Evolutionary conservation across 1,140 invertebrate species (phyloP), one percentile per base, ranked within the genome.

Genomic region (Drosophila azteca): DNA sequence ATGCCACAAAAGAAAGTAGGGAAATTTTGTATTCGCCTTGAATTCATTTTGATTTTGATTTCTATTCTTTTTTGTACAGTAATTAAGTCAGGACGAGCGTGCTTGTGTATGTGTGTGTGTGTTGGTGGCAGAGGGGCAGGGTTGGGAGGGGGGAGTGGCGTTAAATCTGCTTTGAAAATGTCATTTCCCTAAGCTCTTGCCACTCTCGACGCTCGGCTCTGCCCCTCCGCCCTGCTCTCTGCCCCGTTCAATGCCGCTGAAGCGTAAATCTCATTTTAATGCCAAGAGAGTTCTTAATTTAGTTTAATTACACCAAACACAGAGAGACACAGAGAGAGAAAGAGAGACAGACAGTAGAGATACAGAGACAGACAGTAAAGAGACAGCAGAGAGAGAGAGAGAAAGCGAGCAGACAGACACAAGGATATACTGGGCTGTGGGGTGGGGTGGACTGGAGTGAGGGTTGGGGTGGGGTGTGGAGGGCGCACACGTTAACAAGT

Each of bases 211-310:
- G 31, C 8, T 26, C 24, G 4, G 4, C n/a, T n/a, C n/a, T 39
- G 46, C 15, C 24, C 3, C 24, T 26, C 24, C 24, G 4, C 24
- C 0, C 4, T 0, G 24, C 24, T 5, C 24, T 5, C 17, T 20
- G 17, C 24, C 24, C 24, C 24, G 60, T 71, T 84, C 77, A 80
- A 78, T 81, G 75, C 84, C 24, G 62, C 76, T 87, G 79, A 79
- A 83, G 83, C 83, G 83, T 88, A 87, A 87, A 87, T 87, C 83
- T 88, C 83, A 88, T 87, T 87, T 87, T 87, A 87, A 87, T 87
- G 82, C 67, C 82, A 87, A 87, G 82, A 82, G 82, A 85, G 81
- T 88, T 87, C 83, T 87, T 87, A 87, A 87, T 87, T 87, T 87
- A 87, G 75, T 87, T 87, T 87, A 87, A 87, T 87, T 87, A 87